These are phyloP conservation scores for Eudemis profundana DNA, from an alignment of 2,888 invertebrate species.

Conservation along the genomic window DNA sequence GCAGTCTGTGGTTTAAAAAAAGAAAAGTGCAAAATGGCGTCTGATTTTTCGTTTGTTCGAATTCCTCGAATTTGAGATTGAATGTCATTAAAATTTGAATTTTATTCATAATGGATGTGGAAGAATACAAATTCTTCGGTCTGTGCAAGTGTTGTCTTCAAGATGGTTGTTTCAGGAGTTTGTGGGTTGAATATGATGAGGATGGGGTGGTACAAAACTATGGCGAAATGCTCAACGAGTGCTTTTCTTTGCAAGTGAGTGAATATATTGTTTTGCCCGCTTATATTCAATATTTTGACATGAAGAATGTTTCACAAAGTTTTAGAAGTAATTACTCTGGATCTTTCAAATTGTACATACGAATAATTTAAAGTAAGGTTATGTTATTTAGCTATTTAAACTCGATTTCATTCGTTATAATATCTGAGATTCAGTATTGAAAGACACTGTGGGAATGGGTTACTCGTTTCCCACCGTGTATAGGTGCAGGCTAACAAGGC, in stretches of 20 bases:
- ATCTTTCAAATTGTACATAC: not conserved
- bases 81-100: constrained; percentile 7
- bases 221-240: constrained; percentile 67
- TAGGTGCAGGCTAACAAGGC: no score
- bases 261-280: constrained; percentile 42
- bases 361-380: not conserved
- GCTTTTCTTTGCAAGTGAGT: constrained; percentile 68
- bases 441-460: no score
- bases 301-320: not conserved
- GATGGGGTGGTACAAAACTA: constrained; percentile 60
- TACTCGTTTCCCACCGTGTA: no score
- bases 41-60: constrained; percentile 34
- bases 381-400: not conserved
- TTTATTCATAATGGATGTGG: constrained; percentile 26
- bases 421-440: no score
- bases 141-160: constrained; percentile 69
- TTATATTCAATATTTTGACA: not conserved
- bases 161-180: constrained; percentile 61
- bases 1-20: constrained; percentile 32
- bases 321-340: not conserved
- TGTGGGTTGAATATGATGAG: constrained; percentile 61
- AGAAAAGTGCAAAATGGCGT: constrained; percentile 32
- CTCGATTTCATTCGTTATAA: no score
- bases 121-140: constrained; percentile 47
- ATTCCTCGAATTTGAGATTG: constrained; percentile 36